Conservation (phyloP, 2,113 vertebrate species). For the human region GRCh38 chr16:7959501-7960000, state of each 20-base stretch:
- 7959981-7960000: neutral
- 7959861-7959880: neutral
- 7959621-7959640: constrained; percentile 33
- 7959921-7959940: neutral
- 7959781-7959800: neutral
- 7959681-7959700: constrained; percentile 49
- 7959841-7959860: neutral
- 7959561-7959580: neutral
- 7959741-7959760: too few relatives aligned
- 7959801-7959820: neutral
- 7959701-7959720: constrained; percentile 57
- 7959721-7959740: constrained; percentile 36
- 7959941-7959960: neutral
- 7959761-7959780: neutral
- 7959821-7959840: neutral
- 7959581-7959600: constrained; percentile 21
- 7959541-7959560: neutral
- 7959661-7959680: constrained; percentile 44
- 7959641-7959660: constrained; percentile 30
- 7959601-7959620: constrained; percentile 57
- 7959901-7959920: neutral
- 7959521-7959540: neutral
- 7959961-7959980: neutral
- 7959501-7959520: neutral
- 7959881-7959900: neutral